These are phyloP conservation scores for Tinea pellionella DNA, from an alignment of 2,888 invertebrate species.

Conservation along the genomic window DNA sequence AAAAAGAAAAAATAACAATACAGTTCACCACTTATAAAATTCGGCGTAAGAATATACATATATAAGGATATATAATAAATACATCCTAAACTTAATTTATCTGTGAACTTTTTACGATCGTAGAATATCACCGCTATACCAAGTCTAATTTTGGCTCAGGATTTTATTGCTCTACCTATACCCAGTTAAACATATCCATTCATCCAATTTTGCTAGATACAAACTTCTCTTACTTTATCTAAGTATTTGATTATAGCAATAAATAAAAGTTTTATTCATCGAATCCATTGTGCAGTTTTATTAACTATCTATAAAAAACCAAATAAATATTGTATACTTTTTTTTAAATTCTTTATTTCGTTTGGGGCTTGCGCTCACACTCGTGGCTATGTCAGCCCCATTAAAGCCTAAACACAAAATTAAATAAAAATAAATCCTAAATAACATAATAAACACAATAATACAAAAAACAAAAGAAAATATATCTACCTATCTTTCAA, in stretches of 20 bases:
- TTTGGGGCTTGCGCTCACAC: too few relatives aligned
- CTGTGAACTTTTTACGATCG: constrained; percentile 4
- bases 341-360: too few relatives aligned
- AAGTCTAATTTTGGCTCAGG: background rate
- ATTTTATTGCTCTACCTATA: background rate
- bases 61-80: background rate
- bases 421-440: too few relatives aligned
- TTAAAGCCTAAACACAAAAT: too few relatives aligned
- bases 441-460: too few relatives aligned
- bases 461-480: too few relatives aligned
- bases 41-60: background rate
- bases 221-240: background rate
- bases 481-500: too few relatives aligned
- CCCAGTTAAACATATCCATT: background rate
- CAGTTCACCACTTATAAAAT: too few relatives aligned
- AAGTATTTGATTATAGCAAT: background rate
- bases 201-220: background rate
- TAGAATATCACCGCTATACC: background rate
- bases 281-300: background rate
- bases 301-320: too few relatives aligned
- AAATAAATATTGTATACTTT: too few relatives aligned
- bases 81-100: background rate
- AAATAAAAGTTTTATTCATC: background rate
- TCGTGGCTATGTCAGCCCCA: too few relatives aligned
- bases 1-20: too few relatives aligned